Conservation (phyloP, 2,888 invertebrate genomes). For the Lithophane leautieri region DNA sequence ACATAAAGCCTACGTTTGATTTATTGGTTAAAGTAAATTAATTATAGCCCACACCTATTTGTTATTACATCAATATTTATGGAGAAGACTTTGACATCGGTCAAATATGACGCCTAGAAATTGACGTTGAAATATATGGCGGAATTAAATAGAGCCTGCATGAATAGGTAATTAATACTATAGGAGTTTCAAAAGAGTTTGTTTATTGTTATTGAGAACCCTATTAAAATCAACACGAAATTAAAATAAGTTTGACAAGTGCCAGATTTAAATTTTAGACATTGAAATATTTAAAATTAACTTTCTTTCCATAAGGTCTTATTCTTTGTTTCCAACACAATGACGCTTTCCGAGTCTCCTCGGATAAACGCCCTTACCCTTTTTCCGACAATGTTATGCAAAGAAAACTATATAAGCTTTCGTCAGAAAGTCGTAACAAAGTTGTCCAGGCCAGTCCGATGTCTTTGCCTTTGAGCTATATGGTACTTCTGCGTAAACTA, state of each 20-base stretch:
- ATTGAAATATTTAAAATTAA: not conserved
- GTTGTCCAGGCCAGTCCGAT: not conserved
- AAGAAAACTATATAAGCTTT: too few relatives aligned
- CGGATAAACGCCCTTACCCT: rapidly evolving
- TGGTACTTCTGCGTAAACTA: not conserved
- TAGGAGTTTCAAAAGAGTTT: not conserved
- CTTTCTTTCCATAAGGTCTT: not conserved
- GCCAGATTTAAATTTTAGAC: too few relatives aligned
- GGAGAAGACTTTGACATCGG: slow-evolving; percentile 14
- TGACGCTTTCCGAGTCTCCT: too few relatives aligned
- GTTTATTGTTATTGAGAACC: not conserved
- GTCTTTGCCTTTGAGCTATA: not conserved
- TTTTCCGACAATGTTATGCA: not conserved
- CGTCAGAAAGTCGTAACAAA: not conserved
- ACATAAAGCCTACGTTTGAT: slow-evolving; percentile 38
- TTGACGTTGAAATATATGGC: slow-evolving; percentile 2
- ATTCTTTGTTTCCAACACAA: not conserved
- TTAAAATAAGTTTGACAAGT: not conserved
- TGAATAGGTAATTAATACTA: not conserved
- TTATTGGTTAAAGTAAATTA: slow-evolving; percentile 43
- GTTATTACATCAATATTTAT: slow-evolving; percentile 31
- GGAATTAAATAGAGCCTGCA: not conserved
- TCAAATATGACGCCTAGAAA: slow-evolving; percentile 15
- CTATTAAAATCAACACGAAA: not conserved
- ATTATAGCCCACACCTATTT: slow-evolving; percentile 28